phyloP scores from a whole-genome alignment of 2,888 invertebrate genomes.

The Lagria hirta region DNA sequence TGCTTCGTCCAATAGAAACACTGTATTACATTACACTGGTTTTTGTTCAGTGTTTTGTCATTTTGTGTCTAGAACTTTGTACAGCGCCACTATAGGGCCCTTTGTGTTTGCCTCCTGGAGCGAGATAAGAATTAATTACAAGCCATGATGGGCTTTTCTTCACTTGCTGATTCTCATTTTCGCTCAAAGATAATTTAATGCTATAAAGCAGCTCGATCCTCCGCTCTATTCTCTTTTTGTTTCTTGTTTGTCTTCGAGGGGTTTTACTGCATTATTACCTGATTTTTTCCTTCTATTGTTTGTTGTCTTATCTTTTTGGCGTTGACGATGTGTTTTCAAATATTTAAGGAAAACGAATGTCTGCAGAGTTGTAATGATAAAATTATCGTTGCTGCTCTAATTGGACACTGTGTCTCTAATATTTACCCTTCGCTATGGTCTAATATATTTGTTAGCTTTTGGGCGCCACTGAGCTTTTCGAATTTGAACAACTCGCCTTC shows the following conservation, averaged over 20 bases:
- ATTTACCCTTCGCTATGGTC: slow-evolving; percentile 34
- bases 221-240: too few species aligned
- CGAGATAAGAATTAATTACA: slow-evolving; percentile 59
- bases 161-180: slow-evolving; percentile 50
- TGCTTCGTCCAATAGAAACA: slow-evolving; percentile 51
- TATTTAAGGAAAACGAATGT: too few species aligned
- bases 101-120: slow-evolving; percentile 53
- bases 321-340: too few species aligned
- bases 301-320: too few species aligned
- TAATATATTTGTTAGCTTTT: slow-evolving; percentile 39
- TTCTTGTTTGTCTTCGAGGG: too few species aligned
- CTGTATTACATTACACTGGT: slow-evolving; percentile 53
- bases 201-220: slow-evolving; percentile 34
- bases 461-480: slow-evolving; percentile 34
- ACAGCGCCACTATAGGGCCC: slow-evolving; percentile 47
- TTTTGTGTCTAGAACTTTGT: slow-evolving; percentile 55
- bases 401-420: slow-evolving; percentile 31
- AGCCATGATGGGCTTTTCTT: slow-evolving; percentile 53
- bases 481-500: not conserved
- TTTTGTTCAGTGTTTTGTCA: slow-evolving; percentile 55
- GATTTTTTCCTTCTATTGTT: too few species aligned
- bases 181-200: slow-evolving; percentile 53
- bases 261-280: too few species aligned
- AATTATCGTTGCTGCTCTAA: slow-evolving; percentile 36
- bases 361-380: slow-evolving; percentile 30